Evolutionary conservation across 1,140 invertebrate genomes (phyloP), one percentile per base, ranked within the genome.

Genomic region (Drosophila bifasciata): DNA sequence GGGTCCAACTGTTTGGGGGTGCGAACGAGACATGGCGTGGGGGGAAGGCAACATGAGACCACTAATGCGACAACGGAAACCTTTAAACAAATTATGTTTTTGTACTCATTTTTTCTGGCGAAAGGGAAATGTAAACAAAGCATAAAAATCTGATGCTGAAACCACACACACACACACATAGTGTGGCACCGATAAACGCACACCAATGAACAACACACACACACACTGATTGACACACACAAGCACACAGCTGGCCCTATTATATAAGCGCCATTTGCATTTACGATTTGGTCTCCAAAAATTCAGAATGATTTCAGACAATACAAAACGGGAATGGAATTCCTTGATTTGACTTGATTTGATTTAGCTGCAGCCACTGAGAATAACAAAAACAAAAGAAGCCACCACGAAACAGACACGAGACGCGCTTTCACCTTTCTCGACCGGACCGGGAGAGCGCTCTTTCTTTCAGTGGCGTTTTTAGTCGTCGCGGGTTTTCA

Each of bases 71-170:
- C 57, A 62, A 76, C 74, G 81, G 60, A 73, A 61, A 84, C 63
- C 81, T 85, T 80, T 77, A 78, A 74, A 81, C 73, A 85, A 77
- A 88, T 88, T 88, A 88, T 88, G 66, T 61, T 62, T 58, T 53
- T 41, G 63, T 51, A 40, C 59, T 45, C 48, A 45, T 49, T 58
- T 64, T 32, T 57, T 51, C 9, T 59, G 60, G 66, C 78, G 78
- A 81, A 78, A 88, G 76, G 72, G 67, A 85, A 85, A 88, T 83
- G 83, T 88, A 88, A 88, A 88, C 83, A 88, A 88, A 88, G 67
- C 74, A 77, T 62, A 71, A 81, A 75, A 66, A 57, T 76, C 71
- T 71, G 64, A 77, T 76, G 64, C 73, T 76, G 40, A 74, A 76
- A 72, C 40, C 57, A 44, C 55, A 60, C 59, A 67, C 21, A 64